Evolutionary conservation across 1,140 invertebrate species (phyloP).

Genomic region (Choristoneura fumiferana): DNA sequence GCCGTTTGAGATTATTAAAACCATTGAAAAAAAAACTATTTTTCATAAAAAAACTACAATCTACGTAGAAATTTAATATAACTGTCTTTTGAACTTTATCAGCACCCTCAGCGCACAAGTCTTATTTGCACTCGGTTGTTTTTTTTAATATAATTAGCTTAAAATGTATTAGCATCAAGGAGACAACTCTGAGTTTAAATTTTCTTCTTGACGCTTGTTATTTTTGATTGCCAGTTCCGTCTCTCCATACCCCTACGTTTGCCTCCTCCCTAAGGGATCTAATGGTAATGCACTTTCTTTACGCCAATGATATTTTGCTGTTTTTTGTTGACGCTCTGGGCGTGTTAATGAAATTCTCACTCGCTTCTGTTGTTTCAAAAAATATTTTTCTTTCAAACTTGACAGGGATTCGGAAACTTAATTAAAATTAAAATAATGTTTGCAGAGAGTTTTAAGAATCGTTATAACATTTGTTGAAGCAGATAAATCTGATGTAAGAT

Average conservation of each 20-base stretch:
- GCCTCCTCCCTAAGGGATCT: slow-evolving; percentile 9
- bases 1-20: no score
- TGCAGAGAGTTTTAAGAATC: neutral
- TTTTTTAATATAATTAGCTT: slow-evolving; percentile 10
- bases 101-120: no score
- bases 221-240: slow-evolving; percentile 35
- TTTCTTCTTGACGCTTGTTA: slow-evolving; percentile 34
- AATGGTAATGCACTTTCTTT: slow-evolving; percentile 51
- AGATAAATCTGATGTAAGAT: neutral
- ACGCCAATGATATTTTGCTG: slow-evolving; percentile 53
- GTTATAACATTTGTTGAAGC: neutral
- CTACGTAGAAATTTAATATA: no score
- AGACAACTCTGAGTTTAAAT: no score
- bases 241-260: slow-evolving; percentile 33
- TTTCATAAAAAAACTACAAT: no score
- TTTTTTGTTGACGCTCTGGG: slow-evolving; percentile 39
- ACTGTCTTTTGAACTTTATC: no score
- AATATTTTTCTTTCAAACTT: slow-evolving; percentile 16
- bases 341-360: slow-evolving; percentile 42
- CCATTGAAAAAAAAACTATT: no score
- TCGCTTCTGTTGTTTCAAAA: slow-evolving; percentile 17
- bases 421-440: slow-evolving; percentile 18
- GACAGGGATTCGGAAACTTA: slow-evolving; percentile 2
- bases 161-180: no score
- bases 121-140: no score